Base-by-base conservation (phyloP, 2,888 invertebrate species). In the Acronicta aceris region DNA sequence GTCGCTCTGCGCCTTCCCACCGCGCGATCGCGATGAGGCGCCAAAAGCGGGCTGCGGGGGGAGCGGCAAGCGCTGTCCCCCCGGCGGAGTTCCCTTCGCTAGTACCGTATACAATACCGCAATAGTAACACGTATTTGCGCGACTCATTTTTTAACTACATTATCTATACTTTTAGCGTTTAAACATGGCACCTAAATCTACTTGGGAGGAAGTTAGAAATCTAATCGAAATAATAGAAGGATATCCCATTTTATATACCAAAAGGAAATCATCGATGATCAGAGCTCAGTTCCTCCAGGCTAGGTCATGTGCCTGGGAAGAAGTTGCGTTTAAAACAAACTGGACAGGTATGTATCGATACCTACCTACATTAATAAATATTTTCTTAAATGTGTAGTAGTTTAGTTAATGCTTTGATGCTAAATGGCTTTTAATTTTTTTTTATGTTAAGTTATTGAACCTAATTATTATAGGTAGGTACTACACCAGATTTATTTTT, bases 331-430 rank as follows among this genome's bases (percentile, higher is more conserved):
- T 3, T 2, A 25, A 25, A 45, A n/a, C 13, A 43, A n/a, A 13
- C 3, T 5, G 9, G n/a, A 21, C 62, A 40, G 52, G 65, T 69
- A 69, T 33, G 65, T 47, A 36, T 2, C 1, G 17, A 12, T 21
- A 12, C 27, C 5, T 27, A 27, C 27, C 27, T 27, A 5, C 27
- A 7, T 27, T 21, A 21, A 25, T 25, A 4, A 7, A 6, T 27
- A 5, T 27, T 27, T 7, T 27, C 5, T 7, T 27, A 5, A 27
- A 27, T 27, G 5, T 5, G 7, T 27, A 27, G 5, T 25, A 25
- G 5, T 25, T 5, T 5, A 25, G 5, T 25, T 5, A 25, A 3
- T 12, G 21, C 42, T 36, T 33, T 17, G 15, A 8, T 27, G 7
- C 7, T 27, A 21, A 21, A 21, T 21, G 21, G 21, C 21, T 21